These are phyloP conservation scores for Colius striatus DNA, from an alignment of 2,113 vertebrate species.

Conservation along the genomic window DNA sequence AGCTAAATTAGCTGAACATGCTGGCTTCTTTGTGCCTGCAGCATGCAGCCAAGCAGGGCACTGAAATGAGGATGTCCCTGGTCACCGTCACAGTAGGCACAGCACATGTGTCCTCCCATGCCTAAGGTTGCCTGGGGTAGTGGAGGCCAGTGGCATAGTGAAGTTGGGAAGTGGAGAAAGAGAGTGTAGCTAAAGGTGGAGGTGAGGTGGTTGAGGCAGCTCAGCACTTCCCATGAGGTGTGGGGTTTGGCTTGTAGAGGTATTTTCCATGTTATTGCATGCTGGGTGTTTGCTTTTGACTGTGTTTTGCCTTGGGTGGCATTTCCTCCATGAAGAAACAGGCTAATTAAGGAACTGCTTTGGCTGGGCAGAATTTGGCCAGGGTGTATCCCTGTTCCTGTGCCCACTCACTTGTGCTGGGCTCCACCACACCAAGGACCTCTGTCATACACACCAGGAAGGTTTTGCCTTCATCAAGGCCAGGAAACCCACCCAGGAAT, in stretches of 20 bases:
- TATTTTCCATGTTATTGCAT: neutral
- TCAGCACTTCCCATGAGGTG: neutral
- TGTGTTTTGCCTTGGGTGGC: neutral
- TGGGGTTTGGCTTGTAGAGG: neutral
- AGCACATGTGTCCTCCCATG: neutral
- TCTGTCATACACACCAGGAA: too few species aligned
- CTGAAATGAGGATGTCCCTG: neutral
- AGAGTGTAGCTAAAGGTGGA: neutral
- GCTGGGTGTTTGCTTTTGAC: neutral
- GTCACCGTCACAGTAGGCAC: neutral
- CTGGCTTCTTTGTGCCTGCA: neutral
- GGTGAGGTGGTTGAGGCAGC: neutral
- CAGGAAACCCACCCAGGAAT: accelerated
- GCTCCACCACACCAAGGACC: accelerated
- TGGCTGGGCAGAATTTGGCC: neutral
- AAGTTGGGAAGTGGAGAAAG: neutral
- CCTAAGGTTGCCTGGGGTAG: neutral
- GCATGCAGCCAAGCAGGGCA: neutral
- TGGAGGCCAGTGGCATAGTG: accelerated
- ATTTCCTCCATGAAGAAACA: neutral
- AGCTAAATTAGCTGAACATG: neutral
- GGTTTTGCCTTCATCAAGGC: neutral
- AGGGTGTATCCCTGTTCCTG: neutral
- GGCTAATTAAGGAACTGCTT: neutral
- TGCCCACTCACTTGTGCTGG: accelerated